Conservation (phyloP, 23 tunicate genomes). For the Ciona savignyi region DNA sequence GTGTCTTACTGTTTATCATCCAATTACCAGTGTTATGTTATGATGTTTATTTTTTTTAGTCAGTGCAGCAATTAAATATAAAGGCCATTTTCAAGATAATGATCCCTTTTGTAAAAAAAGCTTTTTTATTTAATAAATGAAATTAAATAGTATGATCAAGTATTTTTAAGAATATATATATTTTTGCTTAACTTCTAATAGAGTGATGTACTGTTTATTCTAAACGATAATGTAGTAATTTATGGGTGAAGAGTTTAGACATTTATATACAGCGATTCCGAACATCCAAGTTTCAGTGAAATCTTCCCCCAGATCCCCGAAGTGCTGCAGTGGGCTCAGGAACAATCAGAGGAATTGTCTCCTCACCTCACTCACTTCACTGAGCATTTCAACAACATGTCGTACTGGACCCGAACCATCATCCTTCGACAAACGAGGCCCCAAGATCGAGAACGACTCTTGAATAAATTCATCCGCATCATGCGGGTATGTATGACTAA, state of each 20-base stretch:
- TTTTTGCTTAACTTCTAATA: no score
- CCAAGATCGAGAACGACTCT: constrained; percentile 72
- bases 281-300: no score
- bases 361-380: constrained; percentile 84
- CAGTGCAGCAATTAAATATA: no score
- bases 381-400: constrained; percentile 89
- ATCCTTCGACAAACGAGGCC: constrained; percentile 68
- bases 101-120: background rate
- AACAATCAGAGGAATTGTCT: constrained; percentile 78
- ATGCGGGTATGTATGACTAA: constrained; percentile 57
- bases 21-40: no score
- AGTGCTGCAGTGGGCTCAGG: constrained; percentile 81
- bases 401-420: constrained; percentile 77
- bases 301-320: constrained; percentile 73
- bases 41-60: no score
- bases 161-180: no score
- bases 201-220: no score
- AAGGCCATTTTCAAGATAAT: no score
- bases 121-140: background rate
- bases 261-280: no score
- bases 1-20: background rate
- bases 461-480: constrained; percentile 81
- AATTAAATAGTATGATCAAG: no score
- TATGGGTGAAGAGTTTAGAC: no score
- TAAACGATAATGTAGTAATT: no score